These are phyloP conservation scores for Hyposoter dolosus DNA, from an alignment of 2,888 invertebrate genomes.

Conservation along the genomic window DNA sequence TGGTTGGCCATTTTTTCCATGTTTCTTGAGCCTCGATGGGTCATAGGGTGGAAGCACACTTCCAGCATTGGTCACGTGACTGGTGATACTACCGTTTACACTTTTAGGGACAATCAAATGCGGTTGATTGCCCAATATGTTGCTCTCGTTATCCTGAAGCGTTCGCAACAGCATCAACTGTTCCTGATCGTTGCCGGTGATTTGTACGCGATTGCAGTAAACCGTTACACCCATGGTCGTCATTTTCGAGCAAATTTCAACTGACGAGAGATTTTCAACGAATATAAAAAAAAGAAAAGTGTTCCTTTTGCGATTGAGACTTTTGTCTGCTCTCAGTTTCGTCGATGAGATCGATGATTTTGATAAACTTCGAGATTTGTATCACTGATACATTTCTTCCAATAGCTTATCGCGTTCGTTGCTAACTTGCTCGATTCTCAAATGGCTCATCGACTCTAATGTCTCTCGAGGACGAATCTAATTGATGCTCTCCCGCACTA, in stretches of 20 bases:
- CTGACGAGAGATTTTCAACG: background rate
- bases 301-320: background rate
- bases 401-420: slow-evolving; percentile 52
- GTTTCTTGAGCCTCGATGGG: slow-evolving; percentile 84
- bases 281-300: background rate
- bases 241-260: slow-evolving; percentile 72
- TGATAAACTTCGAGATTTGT: background rate
- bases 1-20: slow-evolving; percentile 86
- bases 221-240: slow-evolving; percentile 83
- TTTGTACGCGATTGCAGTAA: slow-evolving; percentile 80
- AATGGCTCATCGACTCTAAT: slow-evolving; percentile 77
- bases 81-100: slow-evolving; percentile 28
- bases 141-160: slow-evolving; percentile 82
- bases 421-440: slow-evolving; percentile 52
- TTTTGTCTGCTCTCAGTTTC: background rate
- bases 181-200: slow-evolving; percentile 80
- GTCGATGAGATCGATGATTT: background rate
- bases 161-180: slow-evolving; percentile 82
- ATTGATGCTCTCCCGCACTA: slow-evolving; percentile 72
- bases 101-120: slow-evolving; percentile 77
- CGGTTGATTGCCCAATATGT: slow-evolving; percentile 80
- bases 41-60: slow-evolving; percentile 84
- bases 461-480: slow-evolving; percentile 78
- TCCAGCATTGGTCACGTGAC: slow-evolving; percentile 67
- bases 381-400: slow-evolving; percentile 35